phyloP scores from a whole-genome alignment of 2,888 invertebrate species.

The Criorhina ranunculi region DNA sequence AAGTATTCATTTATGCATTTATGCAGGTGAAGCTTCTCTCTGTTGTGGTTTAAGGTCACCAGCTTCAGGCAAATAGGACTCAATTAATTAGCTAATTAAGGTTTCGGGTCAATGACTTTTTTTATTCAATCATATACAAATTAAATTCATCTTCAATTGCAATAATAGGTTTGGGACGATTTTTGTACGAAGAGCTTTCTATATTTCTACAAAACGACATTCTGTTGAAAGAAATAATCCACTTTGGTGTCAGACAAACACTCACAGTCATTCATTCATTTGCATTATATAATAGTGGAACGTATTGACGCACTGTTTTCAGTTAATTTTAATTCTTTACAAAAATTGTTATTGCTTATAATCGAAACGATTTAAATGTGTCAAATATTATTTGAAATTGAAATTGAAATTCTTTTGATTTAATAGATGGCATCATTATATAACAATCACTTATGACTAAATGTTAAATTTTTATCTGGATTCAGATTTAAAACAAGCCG shows the following conservation, averaged over 20 bases:
- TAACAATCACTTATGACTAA: conserved; percentile 4
- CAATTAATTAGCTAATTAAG: conserved; percentile 38
- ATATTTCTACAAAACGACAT: too few species aligned
- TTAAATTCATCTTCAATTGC: neutral
- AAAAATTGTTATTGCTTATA: neutral
- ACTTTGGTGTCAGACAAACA: conserved; percentile 22
- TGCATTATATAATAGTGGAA: conserved; percentile 36
- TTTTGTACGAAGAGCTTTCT: too few species aligned
- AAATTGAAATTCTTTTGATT: neutral
- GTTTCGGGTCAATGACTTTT: conserved; percentile 69
- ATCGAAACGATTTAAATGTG: neutral
- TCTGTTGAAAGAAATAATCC: conserved; percentile 19
- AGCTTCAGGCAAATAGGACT: conserved; percentile 20
- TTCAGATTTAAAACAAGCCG: conserved; percentile 3
- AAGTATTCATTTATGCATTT: conserved; percentile 68
- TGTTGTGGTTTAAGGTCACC: conserved; percentile 47
- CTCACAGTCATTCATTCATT: conserved; percentile 37
- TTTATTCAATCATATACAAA: neutral
- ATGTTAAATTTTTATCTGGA: neutral
- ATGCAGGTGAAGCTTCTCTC: conserved; percentile 38
- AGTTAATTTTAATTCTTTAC: neutral
- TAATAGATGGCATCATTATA: too few species aligned
- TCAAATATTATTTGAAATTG: neutral
- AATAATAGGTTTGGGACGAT: too few species aligned
- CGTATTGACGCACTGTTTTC: neutral